Evolutionary conservation across 2,113 vertebrate species (phyloP).

Genomic region (Sorex fumeus): DNA sequence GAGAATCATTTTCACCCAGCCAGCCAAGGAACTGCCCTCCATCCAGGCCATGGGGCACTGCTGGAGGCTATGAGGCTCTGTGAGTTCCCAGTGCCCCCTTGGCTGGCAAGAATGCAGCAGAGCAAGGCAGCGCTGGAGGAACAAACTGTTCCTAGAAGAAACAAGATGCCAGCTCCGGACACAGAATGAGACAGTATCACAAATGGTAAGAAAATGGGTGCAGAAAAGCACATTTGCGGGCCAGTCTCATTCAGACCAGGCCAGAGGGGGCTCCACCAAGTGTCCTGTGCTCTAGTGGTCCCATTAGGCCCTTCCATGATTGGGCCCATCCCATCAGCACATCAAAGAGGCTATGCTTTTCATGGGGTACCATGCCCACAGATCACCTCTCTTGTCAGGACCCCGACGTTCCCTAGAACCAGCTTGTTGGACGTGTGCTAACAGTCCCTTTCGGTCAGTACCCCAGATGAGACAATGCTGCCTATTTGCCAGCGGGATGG

Average conservation of each 20-base stretch:
- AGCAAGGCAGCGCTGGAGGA: background rate
- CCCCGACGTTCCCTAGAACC: background rate
- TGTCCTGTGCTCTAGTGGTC: too few species aligned
- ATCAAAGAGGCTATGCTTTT: too few species aligned
- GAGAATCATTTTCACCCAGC: conserved; percentile 7
- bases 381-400: background rate
- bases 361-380: too few species aligned
- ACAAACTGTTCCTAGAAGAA: conserved; percentile 13
- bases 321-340: too few species aligned
- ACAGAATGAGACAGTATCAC: background rate
- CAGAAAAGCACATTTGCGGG: background rate
- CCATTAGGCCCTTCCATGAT: too few species aligned
- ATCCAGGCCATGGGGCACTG: background rate
- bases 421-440: background rate
- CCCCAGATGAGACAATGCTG: background rate
- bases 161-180: background rate
- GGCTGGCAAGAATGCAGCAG: background rate
- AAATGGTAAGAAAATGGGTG: background rate
- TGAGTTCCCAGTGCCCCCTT: background rate
- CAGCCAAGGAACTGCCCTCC: background rate
- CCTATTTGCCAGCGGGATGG: background rate
- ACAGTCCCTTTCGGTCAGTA: background rate
- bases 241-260: too few species aligned
- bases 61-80: background rate
- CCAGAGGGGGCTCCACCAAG: too few species aligned